Evolutionary conservation across 2,888 invertebrate genomes (phyloP).

Genomic region (Caenorhabditis angaria): DNA sequence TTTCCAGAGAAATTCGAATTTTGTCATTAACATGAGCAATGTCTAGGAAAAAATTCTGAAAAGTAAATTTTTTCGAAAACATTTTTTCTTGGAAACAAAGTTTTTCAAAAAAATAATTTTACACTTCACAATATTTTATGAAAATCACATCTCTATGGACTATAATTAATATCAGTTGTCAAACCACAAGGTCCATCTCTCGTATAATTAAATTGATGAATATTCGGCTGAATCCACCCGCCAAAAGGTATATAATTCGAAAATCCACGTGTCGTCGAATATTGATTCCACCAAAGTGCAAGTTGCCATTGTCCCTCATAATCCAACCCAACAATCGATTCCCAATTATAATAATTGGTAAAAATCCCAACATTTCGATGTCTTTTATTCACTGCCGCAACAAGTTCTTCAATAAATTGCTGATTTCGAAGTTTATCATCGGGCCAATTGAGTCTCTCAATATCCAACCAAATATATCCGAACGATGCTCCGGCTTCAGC

Average conservation of each 20-base stretch:
- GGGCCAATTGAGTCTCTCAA: conserved; percentile 49
- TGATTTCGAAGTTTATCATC: conserved; percentile 32
- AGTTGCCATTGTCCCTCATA: conserved; percentile 34
- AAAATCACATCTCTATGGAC: too few species aligned
- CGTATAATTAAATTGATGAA: conserved; percentile 44
- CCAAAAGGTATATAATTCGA: conserved; percentile 36
- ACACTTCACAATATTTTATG: too few species aligned
- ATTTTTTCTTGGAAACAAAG: too few species aligned
- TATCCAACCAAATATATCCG: conserved; percentile 41
- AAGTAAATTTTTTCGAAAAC: too few species aligned
- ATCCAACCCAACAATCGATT: conserved; percentile 50
- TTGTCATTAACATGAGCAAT: too few species aligned
- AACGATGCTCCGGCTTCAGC: not conserved
- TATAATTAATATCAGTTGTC: conserved; percentile 46
- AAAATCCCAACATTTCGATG: conserved; percentile 45
- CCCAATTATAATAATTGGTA: conserved; percentile 55
- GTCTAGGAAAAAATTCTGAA: too few species aligned
- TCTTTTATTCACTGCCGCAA: conserved; percentile 5
- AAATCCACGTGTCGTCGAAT: conserved; percentile 32
- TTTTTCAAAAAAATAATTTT: too few species aligned
- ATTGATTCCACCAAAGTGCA: conserved; percentile 55
- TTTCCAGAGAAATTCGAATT: too few species aligned
- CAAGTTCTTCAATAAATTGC: conserved; percentile 49
- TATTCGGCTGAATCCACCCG: conserved; percentile 41
- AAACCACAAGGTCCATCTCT: conserved; percentile 43